Percentiles rank a stretch among this genome's conserved stretches.
Conservation (phyloP, 1,140 invertebrate species). For the Brachionus sp. region DNA sequence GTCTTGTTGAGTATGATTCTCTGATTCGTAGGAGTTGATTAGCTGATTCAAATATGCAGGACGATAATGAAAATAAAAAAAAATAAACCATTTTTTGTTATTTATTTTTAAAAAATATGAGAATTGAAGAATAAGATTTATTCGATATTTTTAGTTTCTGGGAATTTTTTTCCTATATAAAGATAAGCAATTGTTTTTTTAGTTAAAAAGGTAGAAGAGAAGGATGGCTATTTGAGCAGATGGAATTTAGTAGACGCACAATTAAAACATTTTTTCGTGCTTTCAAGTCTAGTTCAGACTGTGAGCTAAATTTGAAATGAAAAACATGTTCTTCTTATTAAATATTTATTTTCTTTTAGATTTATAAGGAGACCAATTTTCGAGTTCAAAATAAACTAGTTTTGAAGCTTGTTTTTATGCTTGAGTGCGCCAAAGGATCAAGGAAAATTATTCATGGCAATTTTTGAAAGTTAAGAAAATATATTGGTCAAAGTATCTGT, state of each 20-base stretch:
- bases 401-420: neutral
- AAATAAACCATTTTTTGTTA: neutral
- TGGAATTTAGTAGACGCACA: conserved; percentile 29
- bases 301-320: conserved; percentile 7
- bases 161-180: neutral
- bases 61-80: neutral
- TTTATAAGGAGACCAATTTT: neutral
- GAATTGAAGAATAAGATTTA: neutral
- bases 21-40: neutral
- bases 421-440: conserved; percentile 4
- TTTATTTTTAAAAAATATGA: neutral
- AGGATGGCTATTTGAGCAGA: conserved; percentile 36
- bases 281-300: neutral
- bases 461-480: conserved; percentile 17
- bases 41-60: neutral
- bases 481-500: conserved; percentile 40
- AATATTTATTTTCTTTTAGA: conserved; percentile 6
- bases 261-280: neutral
- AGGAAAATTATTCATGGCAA: conserved; percentile 9
- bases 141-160: neutral
- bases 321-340: conserved; percentile 10
- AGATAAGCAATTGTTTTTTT: neutral
- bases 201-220: neutral
- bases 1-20: neutral
- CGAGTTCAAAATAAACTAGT: neutral